A percentile compares a stretch with the other conserved stretches of the same genome.
These are phyloP conservation scores for Zosterops hypoxanthus DNA, from an alignment of 2,113 vertebrate genomes.

Conservation along the genomic window DNA sequence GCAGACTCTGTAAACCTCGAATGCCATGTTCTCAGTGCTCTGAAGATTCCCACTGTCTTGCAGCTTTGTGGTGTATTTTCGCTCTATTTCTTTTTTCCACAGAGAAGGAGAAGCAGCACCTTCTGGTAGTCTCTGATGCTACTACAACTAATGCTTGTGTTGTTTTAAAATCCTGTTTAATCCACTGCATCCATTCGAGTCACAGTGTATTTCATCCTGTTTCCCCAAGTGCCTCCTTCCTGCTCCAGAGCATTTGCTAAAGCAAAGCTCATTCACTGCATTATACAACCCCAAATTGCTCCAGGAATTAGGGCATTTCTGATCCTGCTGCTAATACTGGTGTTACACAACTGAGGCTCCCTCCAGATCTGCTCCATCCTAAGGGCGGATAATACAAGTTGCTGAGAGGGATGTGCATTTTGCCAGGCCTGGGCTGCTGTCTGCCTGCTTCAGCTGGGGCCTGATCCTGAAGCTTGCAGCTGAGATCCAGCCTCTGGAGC, in stretches of 20 bases:
- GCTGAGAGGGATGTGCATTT: background rate
- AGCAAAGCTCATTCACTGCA: background rate
- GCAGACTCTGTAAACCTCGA: background rate
- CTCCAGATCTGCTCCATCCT: background rate
- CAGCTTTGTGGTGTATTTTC: background rate
- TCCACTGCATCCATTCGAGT: conserved; percentile 1
- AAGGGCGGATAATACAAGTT: background rate
- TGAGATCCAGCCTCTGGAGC: background rate
- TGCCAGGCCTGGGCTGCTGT: fast-evolving
- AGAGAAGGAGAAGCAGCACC: background rate
- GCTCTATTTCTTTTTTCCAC: background rate
- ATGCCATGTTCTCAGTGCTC: background rate
- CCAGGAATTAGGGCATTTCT: conserved; percentile 52
- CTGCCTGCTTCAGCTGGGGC: background rate
- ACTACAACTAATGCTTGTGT: background rate
- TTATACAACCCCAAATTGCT: conserved; percentile 45
- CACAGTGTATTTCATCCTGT: background rate
- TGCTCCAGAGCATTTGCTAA: background rate
- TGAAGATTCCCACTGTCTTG: background rate
- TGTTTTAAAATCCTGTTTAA: conserved; percentile 49
- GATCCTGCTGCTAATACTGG: conserved; percentile 26
- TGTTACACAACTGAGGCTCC: background rate
- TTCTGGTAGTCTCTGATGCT: conserved; percentile 21
- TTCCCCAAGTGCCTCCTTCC: conserved; percentile 8
- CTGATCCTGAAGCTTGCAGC: background rate